Base-by-base conservation (phyloP, 2,888 invertebrate species). In the Lasioglossum figueresi region DNA sequence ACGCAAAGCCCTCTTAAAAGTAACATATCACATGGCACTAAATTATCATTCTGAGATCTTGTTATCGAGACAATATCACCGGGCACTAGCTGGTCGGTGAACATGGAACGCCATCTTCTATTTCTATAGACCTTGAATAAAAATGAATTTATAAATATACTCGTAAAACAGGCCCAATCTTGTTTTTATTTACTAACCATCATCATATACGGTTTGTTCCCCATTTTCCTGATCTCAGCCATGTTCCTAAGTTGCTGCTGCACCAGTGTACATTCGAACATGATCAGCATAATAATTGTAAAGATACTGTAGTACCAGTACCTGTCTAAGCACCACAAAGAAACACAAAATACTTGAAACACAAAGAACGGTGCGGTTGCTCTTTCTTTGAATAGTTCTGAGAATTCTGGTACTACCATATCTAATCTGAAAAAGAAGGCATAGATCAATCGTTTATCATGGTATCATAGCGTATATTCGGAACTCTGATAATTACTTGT, bases 311-410 rank as follows among this genome's bases (percentile, higher is more conserved):
- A 99, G 95, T 99, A 98, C 99, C 99, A 99, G 95, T 99, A 99
- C 94, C 99, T 99, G 94, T 99, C 99, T 90, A 99, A 96, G 95
- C 99, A 99, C 99, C 99, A 99, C 4, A 99, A 96, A 19, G 98
- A 98, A 72, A 99, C 99, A 94, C 99, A 99, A 95, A 99, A 99
- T 82, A 99, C 98, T 97, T 99, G 99, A 95, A 99, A 99, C 8
- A 99, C 99, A 95, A 99, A 99, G 95, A 99, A 99, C 2, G 99
- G 99, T 0, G 99, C 99, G 0, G 99, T 99, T 0, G 99, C 99
- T 91, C 99, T 96, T 95, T 99, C 99, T 92, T 97, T 98, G 94
- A 99, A 99, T 31, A 99, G 96, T 95, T 99, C 99, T 96, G 97
- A 96, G 94, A 99, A 99, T 95, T 99, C 98, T 1, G 99, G 99